These are phyloP conservation scores for Polydrusus cervinus DNA, from an alignment of 2,888 invertebrate genomes.

Conservation along the genomic window DNA sequence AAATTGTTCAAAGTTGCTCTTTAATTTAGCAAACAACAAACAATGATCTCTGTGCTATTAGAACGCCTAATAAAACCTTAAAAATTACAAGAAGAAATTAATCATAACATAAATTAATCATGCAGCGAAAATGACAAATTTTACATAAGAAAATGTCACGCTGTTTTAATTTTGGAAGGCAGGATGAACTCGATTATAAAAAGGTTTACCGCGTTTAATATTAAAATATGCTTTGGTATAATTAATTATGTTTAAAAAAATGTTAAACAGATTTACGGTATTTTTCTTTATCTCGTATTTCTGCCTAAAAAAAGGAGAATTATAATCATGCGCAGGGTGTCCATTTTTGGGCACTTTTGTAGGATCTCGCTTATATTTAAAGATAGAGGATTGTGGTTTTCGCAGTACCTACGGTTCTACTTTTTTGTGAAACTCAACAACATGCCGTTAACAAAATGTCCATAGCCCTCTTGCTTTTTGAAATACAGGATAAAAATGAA, in stretches of 20 bases:
- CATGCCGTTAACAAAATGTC: no score
- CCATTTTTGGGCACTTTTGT: no score
- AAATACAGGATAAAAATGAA: no score
- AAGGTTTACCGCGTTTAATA: conserved; percentile 23
- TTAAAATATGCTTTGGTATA: conserved; percentile 10
- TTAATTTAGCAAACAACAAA: no score
- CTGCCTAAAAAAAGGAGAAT: not conserved
- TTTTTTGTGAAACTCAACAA: no score
- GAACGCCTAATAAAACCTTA: not conserved
- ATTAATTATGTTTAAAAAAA: conserved; percentile 12
- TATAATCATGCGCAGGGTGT: no score
- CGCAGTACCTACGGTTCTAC: no score
- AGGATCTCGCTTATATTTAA: no score
- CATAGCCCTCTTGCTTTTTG: no score
- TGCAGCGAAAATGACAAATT: conserved; percentile 11
- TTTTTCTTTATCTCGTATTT: not conserved
- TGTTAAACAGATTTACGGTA: not conserved
- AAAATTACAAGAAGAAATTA: not conserved
- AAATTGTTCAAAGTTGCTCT: no score
- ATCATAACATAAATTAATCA: conserved; percentile 15
- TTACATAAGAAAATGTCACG: conserved; percentile 22
- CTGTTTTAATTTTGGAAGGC: conserved; percentile 9
- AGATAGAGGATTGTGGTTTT: no score
- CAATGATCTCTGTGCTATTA: not conserved
- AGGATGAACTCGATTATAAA: not conserved